These are phyloP conservation scores for Oryzias javanicus DNA, from an alignment of 2,113 vertebrate species.

Conservation along the genomic window DNA sequence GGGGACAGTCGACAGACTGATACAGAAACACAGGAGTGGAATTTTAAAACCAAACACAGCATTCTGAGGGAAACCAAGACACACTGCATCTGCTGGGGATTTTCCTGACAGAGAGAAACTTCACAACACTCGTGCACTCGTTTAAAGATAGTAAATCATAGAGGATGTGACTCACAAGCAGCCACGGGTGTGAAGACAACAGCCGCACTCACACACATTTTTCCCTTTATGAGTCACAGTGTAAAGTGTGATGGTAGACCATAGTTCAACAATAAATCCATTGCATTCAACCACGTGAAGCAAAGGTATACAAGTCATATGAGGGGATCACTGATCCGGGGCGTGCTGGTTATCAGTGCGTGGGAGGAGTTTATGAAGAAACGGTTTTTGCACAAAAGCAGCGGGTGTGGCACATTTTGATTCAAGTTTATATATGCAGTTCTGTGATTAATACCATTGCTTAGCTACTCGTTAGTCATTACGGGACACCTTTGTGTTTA, in stretches of 20 bases:
- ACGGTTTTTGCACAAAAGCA: background rate
- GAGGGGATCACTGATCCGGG: conserved; percentile 1
- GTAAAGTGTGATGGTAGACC: conserved; percentile 27
- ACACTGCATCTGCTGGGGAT: too few species aligned
- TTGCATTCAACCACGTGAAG: conserved; percentile 8
- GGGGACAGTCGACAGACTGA: background rate
- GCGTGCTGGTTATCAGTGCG: conserved; percentile 27
- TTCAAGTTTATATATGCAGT: background rate
- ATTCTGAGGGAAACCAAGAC: too few species aligned
- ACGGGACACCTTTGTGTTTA: too few species aligned
- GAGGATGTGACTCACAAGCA: conserved; percentile 44
- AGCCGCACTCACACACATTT: conserved; percentile 9
- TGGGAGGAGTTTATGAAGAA: conserved; percentile 20
- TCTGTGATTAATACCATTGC: conserved; percentile 1
- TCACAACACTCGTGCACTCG: conserved; percentile 1
- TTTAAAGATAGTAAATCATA: conserved; percentile 31
- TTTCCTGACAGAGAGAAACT: too few species aligned
- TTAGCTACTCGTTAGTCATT: background rate
- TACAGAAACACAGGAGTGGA: conserved; percentile 4
- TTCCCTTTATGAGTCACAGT: conserved; percentile 41
- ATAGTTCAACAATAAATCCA: background rate
- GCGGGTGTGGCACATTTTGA: conserved; percentile 24
- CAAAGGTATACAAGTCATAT: conserved; percentile 4
- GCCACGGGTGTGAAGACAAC: conserved; percentile 13
- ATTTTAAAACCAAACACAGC: background rate